Base-by-base conservation (phyloP, 1,140 invertebrate genomes). In the Pseudomyrmex flavicornis region DNA sequence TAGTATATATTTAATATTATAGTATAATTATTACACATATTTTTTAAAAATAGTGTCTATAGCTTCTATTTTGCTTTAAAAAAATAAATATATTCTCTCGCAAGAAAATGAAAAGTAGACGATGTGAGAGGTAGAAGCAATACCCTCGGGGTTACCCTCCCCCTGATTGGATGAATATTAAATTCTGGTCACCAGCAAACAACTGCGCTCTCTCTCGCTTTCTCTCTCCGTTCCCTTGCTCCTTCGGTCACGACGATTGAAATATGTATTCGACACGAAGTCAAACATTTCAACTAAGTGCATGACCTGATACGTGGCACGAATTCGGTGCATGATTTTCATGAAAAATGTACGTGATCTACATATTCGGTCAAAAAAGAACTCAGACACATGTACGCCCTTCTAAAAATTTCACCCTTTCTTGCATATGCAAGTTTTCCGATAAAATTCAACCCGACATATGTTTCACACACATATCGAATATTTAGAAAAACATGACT, bases 91-190 rank as follows among this genome's bases (percentile, higher is more conserved):
- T 90, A 87, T 85, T 79, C 86, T 82, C 35, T 84, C 20, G 70
- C 48, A 72, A 61, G 65, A 66, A 82, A 70, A 63, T 62, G 26
- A 69, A 85, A 85, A 56, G 80, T 62, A 89, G 58, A 70, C 70
- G 76, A 69, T 52, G 46, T 58, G 75, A 83, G 83, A 77, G 75
- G 80, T 84, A 84, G 62, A 76, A 74, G 84, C 76, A 85, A 87
- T 83, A 88, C 88, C 89, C 89, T 89, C 89, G 20, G 83, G 85
- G 85, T 56, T 72, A 50, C 84, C 70, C 59, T 83, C 86, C 76
- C 88, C 90, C 86, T 93, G 91, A 91, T 92, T 93, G 91, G 88
- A 91, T 91, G 92, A 92, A 92, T 93, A 93, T 93, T 92, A 91
- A 93, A 93, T 93, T 92, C 84, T 92, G 91, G 91, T 93, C 92